Conservation (phyloP, 2,888 invertebrate genomes). For the Ennomos quercinarius region DNA sequence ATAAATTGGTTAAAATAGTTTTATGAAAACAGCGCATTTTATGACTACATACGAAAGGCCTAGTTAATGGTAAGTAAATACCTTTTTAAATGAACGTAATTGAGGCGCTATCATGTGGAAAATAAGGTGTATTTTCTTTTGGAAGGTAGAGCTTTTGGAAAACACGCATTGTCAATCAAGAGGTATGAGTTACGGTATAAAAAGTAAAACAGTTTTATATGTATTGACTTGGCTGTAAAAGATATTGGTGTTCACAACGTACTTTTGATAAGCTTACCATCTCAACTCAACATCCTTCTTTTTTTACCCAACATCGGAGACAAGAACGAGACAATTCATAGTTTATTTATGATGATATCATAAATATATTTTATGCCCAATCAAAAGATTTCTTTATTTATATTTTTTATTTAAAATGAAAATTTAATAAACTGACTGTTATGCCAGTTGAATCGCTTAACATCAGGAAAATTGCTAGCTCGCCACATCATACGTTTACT, state of each 20-base stretch:
- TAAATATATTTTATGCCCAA: no score
- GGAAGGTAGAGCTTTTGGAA: slow-evolving; percentile 33
- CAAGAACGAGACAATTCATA: no score
- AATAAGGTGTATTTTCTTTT: slow-evolving; percentile 22
- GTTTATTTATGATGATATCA: no score
- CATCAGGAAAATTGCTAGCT: no score
- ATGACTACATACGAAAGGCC: slow-evolving; percentile 57
- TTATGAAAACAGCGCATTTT: slow-evolving; percentile 66
- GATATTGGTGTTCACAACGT: slow-evolving; percentile 30
- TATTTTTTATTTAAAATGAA: no score
- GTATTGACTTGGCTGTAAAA: slow-evolving; percentile 35
- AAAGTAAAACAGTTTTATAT: slow-evolving; percentile 53
- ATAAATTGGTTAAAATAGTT: slow-evolving; percentile 54
- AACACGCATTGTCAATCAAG: slow-evolving; percentile 44
- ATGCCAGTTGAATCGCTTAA: no score
- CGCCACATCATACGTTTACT: no score
- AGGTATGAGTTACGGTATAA: slow-evolving; percentile 39
- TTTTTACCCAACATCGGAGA: background rate
- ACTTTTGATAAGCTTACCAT: slow-evolving; percentile 21
- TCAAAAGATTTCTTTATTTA: no score
- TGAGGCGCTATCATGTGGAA: slow-evolving; percentile 17
- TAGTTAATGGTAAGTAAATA: slow-evolving; percentile 54
- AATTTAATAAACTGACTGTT: no score
- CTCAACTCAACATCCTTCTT: background rate
- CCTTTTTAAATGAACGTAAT: slow-evolving; percentile 21